A percentile compares a stretch with the other conserved stretches of the same genome.
phyloP scores from a whole-genome alignment of 2,797 vertebrate species.

The Adelosebastes latens region DNA sequence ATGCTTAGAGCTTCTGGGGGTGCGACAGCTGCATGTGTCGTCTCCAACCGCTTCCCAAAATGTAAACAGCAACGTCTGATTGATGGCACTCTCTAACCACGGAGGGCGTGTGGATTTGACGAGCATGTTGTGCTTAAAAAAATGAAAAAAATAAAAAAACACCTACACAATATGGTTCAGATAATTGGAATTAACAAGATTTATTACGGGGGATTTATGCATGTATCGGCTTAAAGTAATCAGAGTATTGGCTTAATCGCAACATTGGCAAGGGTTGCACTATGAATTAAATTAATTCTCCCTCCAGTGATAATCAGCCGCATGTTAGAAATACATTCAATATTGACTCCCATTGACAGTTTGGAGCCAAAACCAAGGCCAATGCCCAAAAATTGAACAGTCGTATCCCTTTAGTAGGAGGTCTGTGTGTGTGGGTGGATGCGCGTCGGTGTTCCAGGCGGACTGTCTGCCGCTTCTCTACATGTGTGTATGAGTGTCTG shows the following conservation, averaged over 20 bases:
- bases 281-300: conserved; percentile 15
- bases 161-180: conserved; percentile 25
- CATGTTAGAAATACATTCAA: neutral
- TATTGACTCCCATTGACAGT: neutral
- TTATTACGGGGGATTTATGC: conserved; percentile 14
- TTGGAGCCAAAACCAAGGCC: neutral
- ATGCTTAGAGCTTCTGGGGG: neutral
- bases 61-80: conserved; percentile 2
- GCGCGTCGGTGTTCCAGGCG: conserved; percentile 17
- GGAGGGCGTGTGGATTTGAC: conserved; percentile 5
- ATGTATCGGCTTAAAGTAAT: conserved; percentile 26
- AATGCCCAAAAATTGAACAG: conserved; percentile 11
- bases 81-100: conserved; percentile 4
- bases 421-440: neutral
- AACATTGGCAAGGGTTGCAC: conserved; percentile 20
- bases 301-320: neutral
- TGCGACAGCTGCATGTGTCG: neutral
- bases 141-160: neutral
- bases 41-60: conserved; percentile 1
- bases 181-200: conserved; percentile 36
- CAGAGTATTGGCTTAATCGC: conserved; percentile 14
- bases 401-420: neutral
- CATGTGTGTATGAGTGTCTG: conserved; percentile 22
- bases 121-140: neutral
- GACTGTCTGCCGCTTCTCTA: conserved; percentile 35